These are phyloP conservation scores for Eupithecia dodoneata DNA, from an alignment of 2,888 invertebrate genomes.

Conservation along the genomic window DNA sequence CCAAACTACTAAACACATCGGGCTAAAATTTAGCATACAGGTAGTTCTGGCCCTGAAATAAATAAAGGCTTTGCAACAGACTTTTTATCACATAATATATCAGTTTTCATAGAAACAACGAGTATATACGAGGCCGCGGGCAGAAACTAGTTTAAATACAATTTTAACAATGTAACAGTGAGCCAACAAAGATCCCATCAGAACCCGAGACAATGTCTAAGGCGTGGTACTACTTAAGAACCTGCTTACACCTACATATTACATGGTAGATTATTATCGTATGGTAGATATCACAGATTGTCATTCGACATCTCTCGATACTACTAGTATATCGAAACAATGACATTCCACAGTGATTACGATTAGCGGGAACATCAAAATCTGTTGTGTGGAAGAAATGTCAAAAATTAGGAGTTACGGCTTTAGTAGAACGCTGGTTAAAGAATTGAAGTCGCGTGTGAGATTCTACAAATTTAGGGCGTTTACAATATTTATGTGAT, in stretches of 20 bases:
- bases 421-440: not conserved
- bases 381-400: not conserved
- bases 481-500: no score
- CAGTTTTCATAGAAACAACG: no score
- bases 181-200: not conserved
- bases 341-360: constrained; percentile 24
- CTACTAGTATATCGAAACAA: constrained; percentile 18
- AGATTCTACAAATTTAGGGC: no score
- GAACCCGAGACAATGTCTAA: constrained; percentile 31
- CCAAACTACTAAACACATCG: no score
- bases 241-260: constrained; percentile 22
- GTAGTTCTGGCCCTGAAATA: no score
- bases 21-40: no score
- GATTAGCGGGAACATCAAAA: constrained; percentile 18
- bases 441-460: not conserved
- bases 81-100: no score
- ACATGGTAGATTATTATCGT: constrained; percentile 14
- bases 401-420: not conserved
- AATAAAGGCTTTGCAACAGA: no score
- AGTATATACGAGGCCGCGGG: no score
- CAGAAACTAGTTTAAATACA: not conserved
- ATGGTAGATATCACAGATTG: constrained; percentile 19
- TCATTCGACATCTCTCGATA: constrained; percentile 12
- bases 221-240: constrained; percentile 21
- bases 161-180: not conserved